Evolutionary conservation across 2,888 invertebrate species (phyloP).

Genomic region (Schrankia costaestrigalis): DNA sequence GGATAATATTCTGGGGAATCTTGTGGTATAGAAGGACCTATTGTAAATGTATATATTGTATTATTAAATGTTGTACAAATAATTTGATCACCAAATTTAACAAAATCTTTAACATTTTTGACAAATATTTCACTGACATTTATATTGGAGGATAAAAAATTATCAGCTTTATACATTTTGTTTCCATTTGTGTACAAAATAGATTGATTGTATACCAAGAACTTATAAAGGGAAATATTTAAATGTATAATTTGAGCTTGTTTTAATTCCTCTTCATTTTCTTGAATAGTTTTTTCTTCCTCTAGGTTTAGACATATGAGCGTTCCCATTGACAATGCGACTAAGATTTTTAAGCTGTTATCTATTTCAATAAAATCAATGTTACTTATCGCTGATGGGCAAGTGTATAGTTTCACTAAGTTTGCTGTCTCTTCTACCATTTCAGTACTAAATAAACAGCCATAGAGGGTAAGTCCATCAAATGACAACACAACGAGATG

Average conservation of each 20-base stretch:
- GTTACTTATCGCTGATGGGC: constrained; percentile 54
- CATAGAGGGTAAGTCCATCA: constrained; percentile 46
- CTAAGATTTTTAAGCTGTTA: constrained; percentile 36
- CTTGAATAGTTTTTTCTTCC: constrained; percentile 26
- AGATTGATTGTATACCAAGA: constrained; percentile 33
- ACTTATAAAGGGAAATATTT: constrained; percentile 54
- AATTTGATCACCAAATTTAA: constrained; percentile 43
- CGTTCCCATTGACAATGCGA: constrained; percentile 55
- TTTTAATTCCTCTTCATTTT: too few relatives aligned
- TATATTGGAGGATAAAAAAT: constrained; percentile 38
- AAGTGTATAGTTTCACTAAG: constrained; percentile 45
- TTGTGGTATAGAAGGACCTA: constrained; percentile 43
- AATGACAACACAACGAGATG: constrained; percentile 43
- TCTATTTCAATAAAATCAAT: constrained; percentile 38
- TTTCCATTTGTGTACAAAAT: constrained; percentile 60
- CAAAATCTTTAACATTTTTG: constrained; percentile 55
- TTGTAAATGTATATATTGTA: constrained; percentile 48
- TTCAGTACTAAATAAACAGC: constrained; percentile 39
- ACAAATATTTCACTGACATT: constrained; percentile 48
- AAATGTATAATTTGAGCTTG: constrained; percentile 54
- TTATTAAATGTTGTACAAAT: constrained; percentile 60
- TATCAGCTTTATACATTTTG: constrained; percentile 58
- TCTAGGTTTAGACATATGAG: constrained; percentile 45
- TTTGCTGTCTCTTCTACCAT: constrained; percentile 27
- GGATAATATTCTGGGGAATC: constrained; percentile 50